phyloP scores from a whole-genome alignment of 2,797 vertebrate genomes.

The Neosilurus mollespiculum region DNA sequence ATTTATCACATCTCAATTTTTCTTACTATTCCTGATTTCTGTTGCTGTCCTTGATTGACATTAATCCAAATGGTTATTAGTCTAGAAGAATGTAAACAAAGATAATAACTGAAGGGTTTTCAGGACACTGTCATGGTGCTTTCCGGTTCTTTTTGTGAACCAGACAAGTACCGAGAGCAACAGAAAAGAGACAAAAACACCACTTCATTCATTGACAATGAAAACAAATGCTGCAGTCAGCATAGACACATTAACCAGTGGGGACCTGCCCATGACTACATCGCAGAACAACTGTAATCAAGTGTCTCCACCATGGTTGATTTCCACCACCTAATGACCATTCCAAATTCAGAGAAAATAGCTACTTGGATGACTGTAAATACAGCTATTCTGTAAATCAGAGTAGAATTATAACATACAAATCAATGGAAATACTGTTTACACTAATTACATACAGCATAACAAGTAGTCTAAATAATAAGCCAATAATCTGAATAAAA shows the following conservation, averaged over 20 bases:
- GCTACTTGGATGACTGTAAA: conserved; percentile 25
- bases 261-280: conserved; percentile 62
- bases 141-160: neutral
- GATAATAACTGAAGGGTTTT: conserved; percentile 2
- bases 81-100: neutral
- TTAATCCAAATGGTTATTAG: neutral
- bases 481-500: neutral
- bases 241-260: conserved; percentile 64
- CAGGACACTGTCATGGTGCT: neutral
- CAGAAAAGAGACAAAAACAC: conserved; percentile 45
- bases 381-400: conserved; percentile 5
- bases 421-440: conserved; percentile 13
- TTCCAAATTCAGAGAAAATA: conserved; percentile 5
- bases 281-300: conserved; percentile 58
- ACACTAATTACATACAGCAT: neutral
- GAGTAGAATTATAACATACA: conserved; percentile 31
- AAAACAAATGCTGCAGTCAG: conserved; percentile 62
- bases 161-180: conserved; percentile 4
- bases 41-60: neutral
- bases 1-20: neutral
- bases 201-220: conserved; percentile 55
- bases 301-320: conserved; percentile 29
- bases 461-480: no score
- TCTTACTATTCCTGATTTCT: neutral
- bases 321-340: conserved; percentile 36